Evolutionary conservation across 2,113 vertebrate genomes (phyloP).

Genomic region (Micronycteris hirsuta): DNA sequence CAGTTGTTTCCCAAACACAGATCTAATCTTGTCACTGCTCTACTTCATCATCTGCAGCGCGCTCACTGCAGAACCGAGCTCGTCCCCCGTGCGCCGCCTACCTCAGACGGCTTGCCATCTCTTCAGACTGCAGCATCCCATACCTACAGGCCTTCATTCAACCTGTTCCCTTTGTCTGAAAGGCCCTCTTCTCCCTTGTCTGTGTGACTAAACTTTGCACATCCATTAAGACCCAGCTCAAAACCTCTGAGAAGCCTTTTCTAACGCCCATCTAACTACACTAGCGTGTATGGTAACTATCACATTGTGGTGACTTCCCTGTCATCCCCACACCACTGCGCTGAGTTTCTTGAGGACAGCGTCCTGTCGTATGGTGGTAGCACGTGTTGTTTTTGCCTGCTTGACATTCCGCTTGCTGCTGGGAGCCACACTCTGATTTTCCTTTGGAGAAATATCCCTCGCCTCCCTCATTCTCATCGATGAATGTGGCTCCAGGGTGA

Average conservation of each 20-base stretch:
- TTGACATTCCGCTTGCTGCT: neutral
- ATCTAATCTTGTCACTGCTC: neutral
- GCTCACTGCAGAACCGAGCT: neutral
- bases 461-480: too few relatives aligned
- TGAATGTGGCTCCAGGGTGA: neutral
- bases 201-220: neutral
- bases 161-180: neutral
- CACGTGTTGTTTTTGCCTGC: neutral
- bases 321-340: neutral
- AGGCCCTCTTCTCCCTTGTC: neutral
- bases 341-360: neutral
- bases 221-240: neutral
- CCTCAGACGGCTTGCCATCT: neutral
- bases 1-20: neutral
- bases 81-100: neutral
- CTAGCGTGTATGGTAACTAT: too few relatives aligned
- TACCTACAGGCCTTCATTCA: neutral
- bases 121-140: neutral
- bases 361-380: neutral
- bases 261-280: neutral
- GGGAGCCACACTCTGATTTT: neutral
- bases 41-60: neutral
- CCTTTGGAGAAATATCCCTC: neutral
- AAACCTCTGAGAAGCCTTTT: neutral
- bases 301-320: neutral